These are phyloP conservation scores for Carlito syrichta DNA, from an alignment of 2,113 vertebrate species.

Conservation along the genomic window DNA sequence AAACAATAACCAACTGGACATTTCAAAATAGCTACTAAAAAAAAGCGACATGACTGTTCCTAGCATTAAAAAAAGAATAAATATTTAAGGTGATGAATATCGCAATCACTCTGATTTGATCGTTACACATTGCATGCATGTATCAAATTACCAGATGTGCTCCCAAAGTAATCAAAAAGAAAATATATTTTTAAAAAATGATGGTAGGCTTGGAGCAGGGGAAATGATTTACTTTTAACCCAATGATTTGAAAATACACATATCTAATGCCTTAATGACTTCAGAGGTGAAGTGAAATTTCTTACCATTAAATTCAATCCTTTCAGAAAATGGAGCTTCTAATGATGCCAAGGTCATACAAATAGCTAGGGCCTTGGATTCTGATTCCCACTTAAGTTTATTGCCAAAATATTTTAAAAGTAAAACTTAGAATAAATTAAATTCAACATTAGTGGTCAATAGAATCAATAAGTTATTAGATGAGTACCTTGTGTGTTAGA, in stretches of 20 bases:
- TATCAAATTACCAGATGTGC: not conserved
- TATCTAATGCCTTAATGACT: not conserved
- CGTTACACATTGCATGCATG: not conserved
- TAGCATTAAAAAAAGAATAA: not conserved
- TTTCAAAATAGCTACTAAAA: not conserved
- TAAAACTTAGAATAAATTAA: not conserved
- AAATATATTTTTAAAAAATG: not conserved
- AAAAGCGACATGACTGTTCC: not conserved
- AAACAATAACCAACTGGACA: not conserved
- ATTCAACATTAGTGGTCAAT: not conserved
- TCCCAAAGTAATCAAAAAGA: not conserved
- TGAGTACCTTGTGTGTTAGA: slow-evolving; percentile 95
- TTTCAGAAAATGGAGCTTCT: slow-evolving; percentile 6
- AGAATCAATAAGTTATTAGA: slow-evolving; percentile 22
- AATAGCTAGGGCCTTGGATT: not conserved
- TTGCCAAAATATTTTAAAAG: slow-evolving; percentile 7
- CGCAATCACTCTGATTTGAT: not conserved
- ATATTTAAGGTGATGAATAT: not conserved
- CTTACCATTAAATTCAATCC: slow-evolving; percentile 6
- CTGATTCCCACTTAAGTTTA: not conserved
- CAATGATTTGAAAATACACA: not conserved
- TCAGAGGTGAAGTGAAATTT: too few species aligned
- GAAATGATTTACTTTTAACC: not conserved
- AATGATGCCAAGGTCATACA: not conserved
- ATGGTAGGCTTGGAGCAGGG: too few species aligned